Evolutionary conservation across 2,888 invertebrate species (phyloP), one percentile per base, ranked within the genome.

Genomic region (Andrena camellia): DNA sequence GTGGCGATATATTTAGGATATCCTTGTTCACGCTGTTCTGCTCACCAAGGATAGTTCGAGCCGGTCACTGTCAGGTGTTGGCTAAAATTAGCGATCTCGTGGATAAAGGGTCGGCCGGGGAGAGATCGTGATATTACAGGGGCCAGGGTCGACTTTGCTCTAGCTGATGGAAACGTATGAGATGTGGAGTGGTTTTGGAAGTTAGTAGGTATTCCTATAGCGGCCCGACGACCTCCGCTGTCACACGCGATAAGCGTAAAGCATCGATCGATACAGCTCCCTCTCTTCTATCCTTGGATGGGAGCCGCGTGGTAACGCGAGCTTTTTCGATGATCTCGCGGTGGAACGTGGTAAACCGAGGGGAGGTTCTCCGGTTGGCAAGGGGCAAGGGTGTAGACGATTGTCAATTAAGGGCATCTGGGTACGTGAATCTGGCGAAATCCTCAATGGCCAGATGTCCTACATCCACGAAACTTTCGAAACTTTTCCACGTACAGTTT

Each of bases 171-270:
- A 52, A 67, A 31, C 17, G 50, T 13, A 48, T 4, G 50, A 33
- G 52, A 33, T 20, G 73, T 35, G 70, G 48, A 57, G 20, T 52
- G 67, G 57, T 68, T 72, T 23, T 48, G 42, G 52, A 50, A 60
- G 66, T 71, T 81, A 35, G 23, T 42, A 50, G 77, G 26, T 60
- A 42, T 52, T 62, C 48, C 66, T 57, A 67, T 64, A 81, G 77
- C 52, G 29, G 52, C 20, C 52, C 2, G 26, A 57, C 85, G 80
- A 76, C 70, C 71, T 81, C 66, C 50, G 71, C 78, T 72, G 68
- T 86, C 69, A 60, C 54, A 76, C 60, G 72, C 48, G 83, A 72
- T 73, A 60, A 88, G 63, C 81, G 69, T 64, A 67, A 63, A 84
- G 52, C 63, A 73, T 83, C 74, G 88, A 87, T 87, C 83, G 69